These are phyloP conservation scores for Melieria picta DNA, from an alignment of 2,888 invertebrate species.

Conservation along the genomic window DNA sequence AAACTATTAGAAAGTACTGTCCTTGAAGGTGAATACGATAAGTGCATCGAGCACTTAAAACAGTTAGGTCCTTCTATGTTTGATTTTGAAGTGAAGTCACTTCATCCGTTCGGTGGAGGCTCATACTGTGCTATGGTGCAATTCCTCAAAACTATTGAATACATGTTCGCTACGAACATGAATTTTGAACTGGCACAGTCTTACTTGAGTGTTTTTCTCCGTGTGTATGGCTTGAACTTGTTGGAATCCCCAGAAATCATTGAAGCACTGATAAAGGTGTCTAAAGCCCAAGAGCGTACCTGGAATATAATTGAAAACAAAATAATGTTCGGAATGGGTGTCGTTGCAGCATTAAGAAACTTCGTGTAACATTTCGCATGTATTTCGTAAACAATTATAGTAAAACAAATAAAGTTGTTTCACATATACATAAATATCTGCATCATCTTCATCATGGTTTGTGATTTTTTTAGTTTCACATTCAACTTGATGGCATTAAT, in stretches of 20 bases:
- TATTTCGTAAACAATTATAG: too few relatives aligned
- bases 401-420: too few relatives aligned
- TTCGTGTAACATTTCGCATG: conserved; percentile 48
- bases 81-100: conserved; percentile 85
- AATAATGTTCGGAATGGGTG: conserved; percentile 78
- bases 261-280: conserved; percentile 69
- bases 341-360: conserved; percentile 79
- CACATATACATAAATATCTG: too few relatives aligned
- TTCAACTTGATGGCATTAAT: too few relatives aligned
- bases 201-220: conserved; percentile 88
- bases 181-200: conserved; percentile 93
- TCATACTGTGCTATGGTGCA: conserved; percentile 77
- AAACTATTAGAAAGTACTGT: conserved; percentile 70
- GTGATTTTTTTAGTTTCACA: too few relatives aligned
- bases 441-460: too few relatives aligned
- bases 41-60: conserved; percentile 69
- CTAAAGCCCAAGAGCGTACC: conserved; percentile 70
- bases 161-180: conserved; percentile 77
- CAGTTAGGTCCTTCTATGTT: conserved; percentile 82
- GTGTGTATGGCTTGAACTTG: conserved; percentile 76
- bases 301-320: conserved; percentile 77
- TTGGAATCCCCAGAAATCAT: conserved; percentile 70
- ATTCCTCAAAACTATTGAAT: conserved; percentile 79
- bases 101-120: conserved; percentile 80
- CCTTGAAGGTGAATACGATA: conserved; percentile 52